Percentiles rank a stretch among this genome's conserved stretches.
Evolutionary conservation across 2,797 vertebrate species (phyloP).

Genomic region (Gambusia yucatana): DNA sequence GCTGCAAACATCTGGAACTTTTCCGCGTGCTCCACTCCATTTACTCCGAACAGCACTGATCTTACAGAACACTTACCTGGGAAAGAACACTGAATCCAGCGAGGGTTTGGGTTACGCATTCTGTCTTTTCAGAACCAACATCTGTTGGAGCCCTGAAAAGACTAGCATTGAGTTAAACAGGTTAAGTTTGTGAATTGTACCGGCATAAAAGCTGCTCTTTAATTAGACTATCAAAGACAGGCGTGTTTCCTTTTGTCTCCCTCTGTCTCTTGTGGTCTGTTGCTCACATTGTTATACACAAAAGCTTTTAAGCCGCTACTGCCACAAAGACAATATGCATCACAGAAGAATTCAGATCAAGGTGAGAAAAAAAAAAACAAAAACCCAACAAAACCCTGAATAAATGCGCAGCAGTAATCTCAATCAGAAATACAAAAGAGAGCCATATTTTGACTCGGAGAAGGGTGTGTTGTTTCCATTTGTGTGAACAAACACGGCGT

Average conservation of each 20-base stretch:
- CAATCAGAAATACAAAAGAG: slow-evolving; percentile 57
- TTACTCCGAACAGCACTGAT: background rate
- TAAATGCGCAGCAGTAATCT: slow-evolving; percentile 40
- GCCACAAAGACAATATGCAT: slow-evolving; percentile 55
- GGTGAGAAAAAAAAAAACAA: slow-evolving; percentile 25
- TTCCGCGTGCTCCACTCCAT: background rate
- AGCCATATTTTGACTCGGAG: slow-evolving; percentile 8
- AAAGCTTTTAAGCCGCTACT: slow-evolving; percentile 53
- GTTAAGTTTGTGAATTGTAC: slow-evolving; percentile 23
- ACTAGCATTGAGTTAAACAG: slow-evolving; percentile 17
- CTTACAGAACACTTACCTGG: background rate
- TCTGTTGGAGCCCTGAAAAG: slow-evolving; percentile 10
- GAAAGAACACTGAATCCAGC: background rate
- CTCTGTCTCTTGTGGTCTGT: slow-evolving; percentile 43
- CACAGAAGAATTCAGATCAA: slow-evolving; percentile 52
- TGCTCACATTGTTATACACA: slow-evolving; percentile 46
- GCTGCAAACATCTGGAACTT: background rate
- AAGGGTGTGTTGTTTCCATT: background rate
- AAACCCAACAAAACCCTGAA: slow-evolving; percentile 4
- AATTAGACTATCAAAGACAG: slow-evolving; percentile 56
- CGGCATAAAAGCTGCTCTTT: slow-evolving; percentile 40
- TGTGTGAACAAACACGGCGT: background rate
- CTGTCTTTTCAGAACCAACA: background rate
- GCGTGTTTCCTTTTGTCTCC: slow-evolving; percentile 33
- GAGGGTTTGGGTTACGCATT: background rate